These are phyloP conservation scores for Habrosyne pyritoides DNA, from an alignment of 2,888 invertebrate species.

Conservation along the genomic window DNA sequence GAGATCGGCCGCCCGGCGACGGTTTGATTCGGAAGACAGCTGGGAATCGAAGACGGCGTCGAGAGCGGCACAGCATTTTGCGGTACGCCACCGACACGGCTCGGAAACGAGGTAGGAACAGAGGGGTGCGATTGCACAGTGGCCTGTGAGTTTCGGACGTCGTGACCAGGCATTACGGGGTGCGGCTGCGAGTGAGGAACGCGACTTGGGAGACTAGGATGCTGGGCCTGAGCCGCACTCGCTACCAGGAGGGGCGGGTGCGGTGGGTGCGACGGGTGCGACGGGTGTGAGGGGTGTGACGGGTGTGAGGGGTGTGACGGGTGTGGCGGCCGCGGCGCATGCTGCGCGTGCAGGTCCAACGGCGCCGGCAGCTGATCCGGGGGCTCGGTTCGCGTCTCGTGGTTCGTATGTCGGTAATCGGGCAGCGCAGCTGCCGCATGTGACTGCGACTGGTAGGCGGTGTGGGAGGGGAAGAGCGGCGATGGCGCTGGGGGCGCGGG, in stretches of 20 bases:
- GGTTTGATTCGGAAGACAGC: constrained; percentile 75
- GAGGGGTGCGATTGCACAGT: constrained; percentile 53
- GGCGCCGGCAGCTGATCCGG: constrained; percentile 61
- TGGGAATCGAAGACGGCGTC: constrained; percentile 60
- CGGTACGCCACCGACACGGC: constrained; percentile 60
- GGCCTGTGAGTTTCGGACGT: constrained; percentile 55
- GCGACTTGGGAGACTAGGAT: constrained; percentile 61
- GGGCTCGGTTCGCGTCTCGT: constrained; percentile 81
- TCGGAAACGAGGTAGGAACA: constrained; percentile 73
- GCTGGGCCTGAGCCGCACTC: constrained; percentile 44
- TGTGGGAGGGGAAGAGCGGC: constrained; percentile 72
- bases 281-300: constrained; percentile 55
- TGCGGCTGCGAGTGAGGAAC: constrained; percentile 61
- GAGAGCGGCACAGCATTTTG: constrained; percentile 57
- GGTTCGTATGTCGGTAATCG: constrained; percentile 79
- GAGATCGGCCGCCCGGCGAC: constrained; percentile 63
- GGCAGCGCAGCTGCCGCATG: constrained; percentile 75
- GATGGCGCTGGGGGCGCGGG: constrained; percentile 74
- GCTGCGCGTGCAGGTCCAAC: constrained; percentile 69
- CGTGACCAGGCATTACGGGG: constrained; percentile 64
- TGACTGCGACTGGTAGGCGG: constrained; percentile 74
- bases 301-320: not conserved
- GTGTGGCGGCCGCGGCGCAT: constrained; percentile 48
- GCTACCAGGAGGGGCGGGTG: constrained; percentile 43
- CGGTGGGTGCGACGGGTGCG: constrained; percentile 59